Conservation (phyloP, 2,797 vertebrate genomes). For the Brachyrhaphis roseni region DNA sequence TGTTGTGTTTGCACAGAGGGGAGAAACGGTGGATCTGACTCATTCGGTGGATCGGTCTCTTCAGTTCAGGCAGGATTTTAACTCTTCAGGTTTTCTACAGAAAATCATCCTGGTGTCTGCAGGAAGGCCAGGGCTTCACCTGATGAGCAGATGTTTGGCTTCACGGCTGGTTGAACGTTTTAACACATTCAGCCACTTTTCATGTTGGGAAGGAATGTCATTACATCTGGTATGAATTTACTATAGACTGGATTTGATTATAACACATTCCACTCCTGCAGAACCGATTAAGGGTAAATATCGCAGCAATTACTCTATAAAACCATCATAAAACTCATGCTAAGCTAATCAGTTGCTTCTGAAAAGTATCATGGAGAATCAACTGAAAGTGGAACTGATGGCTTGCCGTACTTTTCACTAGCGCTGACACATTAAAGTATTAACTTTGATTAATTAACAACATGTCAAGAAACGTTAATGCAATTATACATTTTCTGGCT, state of each 20-base stretch:
- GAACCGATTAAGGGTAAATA: neutral
- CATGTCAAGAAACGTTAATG: no score
- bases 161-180: neutral
- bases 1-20: slow-evolving; percentile 70
- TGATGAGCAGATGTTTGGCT: neutral
- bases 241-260: no score
- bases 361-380: neutral
- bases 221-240: no score
- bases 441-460: no score
- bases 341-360: neutral
- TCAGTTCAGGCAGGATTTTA: slow-evolving; percentile 13
- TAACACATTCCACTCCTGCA: neutral
- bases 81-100: slow-evolving; percentile 4
- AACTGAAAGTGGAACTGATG: no score
- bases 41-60: slow-evolving; percentile 40
- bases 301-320: neutral
- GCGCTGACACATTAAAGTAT: no score
- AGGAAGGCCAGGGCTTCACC: neutral
- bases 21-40: slow-evolving; percentile 46
- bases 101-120: neutral
- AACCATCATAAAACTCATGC: neutral
- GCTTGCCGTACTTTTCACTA: neutral
- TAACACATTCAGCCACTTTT: no score
- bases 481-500: no score
- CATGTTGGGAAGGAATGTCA: no score